These are phyloP conservation scores for Hydropotes inermis DNA, from an alignment of 2,113 vertebrate species.

Conservation along the genomic window DNA sequence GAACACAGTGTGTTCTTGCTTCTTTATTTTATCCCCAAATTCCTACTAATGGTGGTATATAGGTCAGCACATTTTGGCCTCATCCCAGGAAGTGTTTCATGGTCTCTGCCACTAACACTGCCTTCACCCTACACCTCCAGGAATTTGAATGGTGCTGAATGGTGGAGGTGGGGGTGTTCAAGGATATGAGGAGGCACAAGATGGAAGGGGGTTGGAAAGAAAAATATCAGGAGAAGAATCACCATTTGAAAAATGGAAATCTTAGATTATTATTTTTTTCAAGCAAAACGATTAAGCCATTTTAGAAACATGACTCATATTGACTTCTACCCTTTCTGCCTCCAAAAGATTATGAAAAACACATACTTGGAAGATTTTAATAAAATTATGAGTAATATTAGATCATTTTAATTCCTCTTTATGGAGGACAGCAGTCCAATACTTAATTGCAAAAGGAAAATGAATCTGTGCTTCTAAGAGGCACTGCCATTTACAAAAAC, in stretches of 20 bases:
- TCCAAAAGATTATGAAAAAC: conserved; percentile 61
- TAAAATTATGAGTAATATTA: conserved; percentile 49
- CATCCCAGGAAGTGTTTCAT: not conserved
- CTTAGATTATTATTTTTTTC: not conserved
- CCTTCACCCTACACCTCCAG: not conserved
- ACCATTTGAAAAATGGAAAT: not conserved
- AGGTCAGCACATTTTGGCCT: not conserved
- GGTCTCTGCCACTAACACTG: not conserved
- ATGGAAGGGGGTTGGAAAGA: not conserved
- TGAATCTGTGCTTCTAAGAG: not conserved
- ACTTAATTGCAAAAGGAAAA: not conserved
- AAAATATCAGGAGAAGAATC: not conserved
- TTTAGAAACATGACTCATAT: conserved; percentile 51
- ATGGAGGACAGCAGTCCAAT: not conserved
- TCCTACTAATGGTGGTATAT: not conserved
- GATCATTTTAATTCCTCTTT: conserved; percentile 46
- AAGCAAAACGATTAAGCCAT: not conserved
- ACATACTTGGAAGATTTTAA: conserved; percentile 63
- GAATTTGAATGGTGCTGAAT: not conserved
- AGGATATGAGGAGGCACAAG: not conserved
- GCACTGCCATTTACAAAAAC: not conserved
- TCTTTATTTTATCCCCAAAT: not conserved
- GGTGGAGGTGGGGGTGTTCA: not conserved
- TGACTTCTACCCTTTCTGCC: conserved; percentile 37
- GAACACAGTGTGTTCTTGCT: not conserved